Evolutionary conservation across 2,113 vertebrate species (phyloP).

Genomic region (Aptenodytes forsteri): DNA sequence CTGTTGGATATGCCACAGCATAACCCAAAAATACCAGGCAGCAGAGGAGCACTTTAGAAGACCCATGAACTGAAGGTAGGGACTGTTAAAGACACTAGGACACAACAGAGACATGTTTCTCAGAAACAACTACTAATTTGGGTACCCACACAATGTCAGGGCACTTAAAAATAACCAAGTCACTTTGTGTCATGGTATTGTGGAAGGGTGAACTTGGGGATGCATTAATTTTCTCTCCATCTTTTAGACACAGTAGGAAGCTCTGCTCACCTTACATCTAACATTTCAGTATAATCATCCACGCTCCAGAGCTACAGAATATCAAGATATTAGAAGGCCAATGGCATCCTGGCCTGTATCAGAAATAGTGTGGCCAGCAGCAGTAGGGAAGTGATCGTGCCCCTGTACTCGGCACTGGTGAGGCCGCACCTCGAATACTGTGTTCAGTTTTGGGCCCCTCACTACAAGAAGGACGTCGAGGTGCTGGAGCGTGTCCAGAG

Average conservation of each 20-base stretch:
- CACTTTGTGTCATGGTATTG: background rate
- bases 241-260: background rate
- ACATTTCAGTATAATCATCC: background rate
- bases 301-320: background rate
- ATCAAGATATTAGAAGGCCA: too few species aligned
- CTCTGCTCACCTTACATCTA: background rate
- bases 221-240: background rate
- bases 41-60: background rate
- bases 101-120: background rate
- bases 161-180: background rate
- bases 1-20: background rate
- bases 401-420: too few species aligned
- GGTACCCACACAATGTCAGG: background rate
- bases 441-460: too few species aligned
- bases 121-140: background rate
- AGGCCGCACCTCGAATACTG: too few species aligned
- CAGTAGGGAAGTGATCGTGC: too few species aligned
- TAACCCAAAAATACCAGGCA: background rate
- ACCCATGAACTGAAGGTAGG: background rate
- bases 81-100: background rate
- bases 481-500: too few species aligned
- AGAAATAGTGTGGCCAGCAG: too few species aligned
- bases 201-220: background rate
- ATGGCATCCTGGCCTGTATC: too few species aligned
- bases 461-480: too few species aligned